Percentiles rank a stretch among this genome's conserved stretches.
Evolutionary conservation across 2,113 vertebrate genomes (phyloP).

Genomic region (Myanophis thanlyinensis): DNA sequence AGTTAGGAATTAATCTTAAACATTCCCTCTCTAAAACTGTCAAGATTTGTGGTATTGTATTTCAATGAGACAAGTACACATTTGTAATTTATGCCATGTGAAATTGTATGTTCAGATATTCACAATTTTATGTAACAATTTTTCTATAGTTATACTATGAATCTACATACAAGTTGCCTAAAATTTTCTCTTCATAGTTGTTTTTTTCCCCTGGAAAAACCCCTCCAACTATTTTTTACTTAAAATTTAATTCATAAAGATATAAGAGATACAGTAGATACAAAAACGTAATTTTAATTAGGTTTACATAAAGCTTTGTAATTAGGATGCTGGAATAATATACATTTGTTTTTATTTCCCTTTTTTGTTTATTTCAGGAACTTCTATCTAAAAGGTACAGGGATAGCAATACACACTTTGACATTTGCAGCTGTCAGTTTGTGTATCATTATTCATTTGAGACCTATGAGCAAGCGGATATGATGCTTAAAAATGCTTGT

Average conservation of each 20-base stretch:
- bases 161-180: neutral
- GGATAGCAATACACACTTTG: conserved; percentile 78
- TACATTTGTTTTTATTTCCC: neutral
- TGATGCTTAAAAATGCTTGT: conserved; percentile 95
- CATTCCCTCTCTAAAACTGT: neutral
- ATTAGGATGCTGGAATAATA: neutral
- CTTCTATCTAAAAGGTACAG: conserved; percentile 79
- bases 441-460: conserved; percentile 98
- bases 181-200: neutral
- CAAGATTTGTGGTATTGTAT: neutral
- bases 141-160: neutral
- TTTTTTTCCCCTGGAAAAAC: neutral
- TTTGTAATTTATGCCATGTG: neutral
- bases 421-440: conserved; percentile 97
- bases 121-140: neutral
- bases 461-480: conserved; percentile 86
- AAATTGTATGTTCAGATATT: neutral
- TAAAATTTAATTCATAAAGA: neutral
- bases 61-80: neutral
- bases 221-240: neutral
- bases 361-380: conserved; percentile 75
- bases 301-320: neutral
- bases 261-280: neutral
- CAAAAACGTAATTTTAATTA: neutral
- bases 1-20: neutral